A percentile compares a stretch with the other conserved stretches of the same genome.
Evolutionary conservation across 1,140 invertebrate genomes (phyloP).

Genomic region (Zeugodacus cucurbitae): DNA sequence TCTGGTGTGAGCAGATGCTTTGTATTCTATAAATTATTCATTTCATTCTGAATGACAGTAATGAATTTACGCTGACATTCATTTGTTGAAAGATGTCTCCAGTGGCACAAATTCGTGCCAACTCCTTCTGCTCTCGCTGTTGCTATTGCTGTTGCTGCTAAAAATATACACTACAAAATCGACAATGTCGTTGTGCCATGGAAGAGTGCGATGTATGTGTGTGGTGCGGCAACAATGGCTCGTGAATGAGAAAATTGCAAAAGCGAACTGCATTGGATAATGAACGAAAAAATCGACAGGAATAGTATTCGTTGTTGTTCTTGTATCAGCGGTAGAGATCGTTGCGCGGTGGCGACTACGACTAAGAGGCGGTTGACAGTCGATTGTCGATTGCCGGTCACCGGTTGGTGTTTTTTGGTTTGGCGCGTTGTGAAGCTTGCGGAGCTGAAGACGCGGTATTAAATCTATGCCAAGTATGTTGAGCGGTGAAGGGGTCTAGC

Average conservation of each 20-base stretch:
- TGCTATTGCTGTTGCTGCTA: background rate
- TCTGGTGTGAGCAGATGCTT: background rate
- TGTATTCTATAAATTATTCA: slow-evolving; percentile 36
- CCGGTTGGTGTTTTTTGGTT: background rate
- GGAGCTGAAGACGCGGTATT: background rate
- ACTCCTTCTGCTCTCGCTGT: background rate
- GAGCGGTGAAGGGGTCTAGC: background rate
- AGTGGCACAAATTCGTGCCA: background rate
- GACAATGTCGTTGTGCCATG: background rate
- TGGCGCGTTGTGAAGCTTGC: background rate
- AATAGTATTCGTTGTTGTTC: background rate
- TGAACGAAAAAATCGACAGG: slow-evolving; percentile 15
- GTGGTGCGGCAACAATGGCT: background rate
- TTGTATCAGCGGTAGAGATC: background rate
- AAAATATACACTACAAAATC: slow-evolving; percentile 16
- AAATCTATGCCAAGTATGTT: background rate
- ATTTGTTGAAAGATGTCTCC: slow-evolving; percentile 35
- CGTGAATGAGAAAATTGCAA: slow-evolving; percentile 30
- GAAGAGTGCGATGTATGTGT: background rate
- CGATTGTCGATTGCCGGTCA: slow-evolving; percentile 13
- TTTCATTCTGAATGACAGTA: slow-evolving; percentile 2
- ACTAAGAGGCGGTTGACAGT: background rate
- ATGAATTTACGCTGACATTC: slow-evolving; percentile 35
- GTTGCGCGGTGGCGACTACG: background rate
- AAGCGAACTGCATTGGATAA: slow-evolving; percentile 29